A percentile compares a stretch with the other conserved stretches of the same genome.
These are phyloP conservation scores for Galleria mellonella DNA, from an alignment of 1,140 invertebrate species.

Conservation along the genomic window DNA sequence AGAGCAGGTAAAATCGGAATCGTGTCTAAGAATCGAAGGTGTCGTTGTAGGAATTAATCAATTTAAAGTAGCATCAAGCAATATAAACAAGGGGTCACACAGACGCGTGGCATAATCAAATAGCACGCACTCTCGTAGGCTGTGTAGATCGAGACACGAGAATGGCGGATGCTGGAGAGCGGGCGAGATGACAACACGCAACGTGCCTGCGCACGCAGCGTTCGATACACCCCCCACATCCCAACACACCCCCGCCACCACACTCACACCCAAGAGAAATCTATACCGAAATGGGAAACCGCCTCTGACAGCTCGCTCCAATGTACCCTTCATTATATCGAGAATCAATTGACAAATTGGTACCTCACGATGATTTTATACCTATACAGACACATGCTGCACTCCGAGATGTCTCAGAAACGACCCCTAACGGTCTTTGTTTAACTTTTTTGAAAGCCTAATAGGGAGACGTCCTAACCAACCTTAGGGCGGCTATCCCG, in stretches of 20 bases:
- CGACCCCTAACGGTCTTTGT: constrained; percentile 16
- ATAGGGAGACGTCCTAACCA: constrained; percentile 16
- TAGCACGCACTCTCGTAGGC: constrained; percentile 53
- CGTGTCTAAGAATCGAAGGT: constrained; percentile 39
- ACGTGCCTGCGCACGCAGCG: constrained; percentile 57
- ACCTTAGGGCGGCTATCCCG: constrained; percentile 9
- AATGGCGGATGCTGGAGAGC: constrained; percentile 12
- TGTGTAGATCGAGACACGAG: constrained; percentile 35
- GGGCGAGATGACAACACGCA: constrained; percentile 40
- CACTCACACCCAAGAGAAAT: constrained; percentile 43
- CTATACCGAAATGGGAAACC: constrained; percentile 46
- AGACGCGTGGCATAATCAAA: constrained; percentile 57
- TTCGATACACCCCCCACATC: constrained; percentile 39
- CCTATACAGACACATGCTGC: constrained; percentile 4
- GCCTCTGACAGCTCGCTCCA: constrained; percentile 54
- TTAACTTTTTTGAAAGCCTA: constrained; percentile 31
- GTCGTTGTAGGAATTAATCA: constrained; percentile 62
- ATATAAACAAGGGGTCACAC: constrained; percentile 68
- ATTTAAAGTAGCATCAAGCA: constrained; percentile 65
- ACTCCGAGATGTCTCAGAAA: constrained; percentile 7
- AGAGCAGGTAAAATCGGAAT: background rate
- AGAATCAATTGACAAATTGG: constrained; percentile 69
- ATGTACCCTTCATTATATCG: constrained; percentile 69
- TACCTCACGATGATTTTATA: constrained; percentile 15
- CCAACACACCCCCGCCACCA: constrained; percentile 30